Conservation (phyloP, 2,888 invertebrate genomes). For the Hypselothyrea guttata region DNA sequence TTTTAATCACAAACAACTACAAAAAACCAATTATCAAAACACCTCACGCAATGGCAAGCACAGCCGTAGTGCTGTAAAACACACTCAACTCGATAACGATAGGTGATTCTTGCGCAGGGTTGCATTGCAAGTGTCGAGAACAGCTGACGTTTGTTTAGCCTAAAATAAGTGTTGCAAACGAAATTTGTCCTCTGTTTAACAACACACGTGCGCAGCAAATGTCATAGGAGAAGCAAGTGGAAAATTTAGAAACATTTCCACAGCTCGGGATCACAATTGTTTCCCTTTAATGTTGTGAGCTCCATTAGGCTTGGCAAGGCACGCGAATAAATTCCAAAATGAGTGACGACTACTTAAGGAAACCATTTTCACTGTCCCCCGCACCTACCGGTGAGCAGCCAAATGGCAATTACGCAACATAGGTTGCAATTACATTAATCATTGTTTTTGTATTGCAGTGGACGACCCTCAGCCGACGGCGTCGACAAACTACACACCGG, state of each 20-base stretch:
- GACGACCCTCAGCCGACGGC: constrained; percentile 56
- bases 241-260: constrained; percentile 50
- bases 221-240: constrained; percentile 43
- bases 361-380: constrained; percentile 79
- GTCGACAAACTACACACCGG: constrained; percentile 52
- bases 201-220: constrained; percentile 54
- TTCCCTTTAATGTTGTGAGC: constrained; percentile 45
- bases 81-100: constrained; percentile 34
- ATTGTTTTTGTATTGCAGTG: too few species aligned
- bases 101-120: constrained; percentile 5
- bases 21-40: constrained; percentile 45
- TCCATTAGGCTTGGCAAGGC: constrained; percentile 45
- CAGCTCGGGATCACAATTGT: constrained; percentile 42
- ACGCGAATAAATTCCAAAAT: constrained; percentile 69
- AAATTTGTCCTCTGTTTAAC: constrained; percentile 36
- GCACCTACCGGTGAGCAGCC: constrained; percentile 74
- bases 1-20: constrained; percentile 10
- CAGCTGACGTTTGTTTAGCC: constrained; percentile 39
- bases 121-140: neutral
- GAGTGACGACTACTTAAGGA: constrained; percentile 82
- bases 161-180: constrained; percentile 42
- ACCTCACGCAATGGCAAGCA: constrained; percentile 52
- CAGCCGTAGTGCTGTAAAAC: constrained; percentile 46
- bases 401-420: constrained; percentile 70
- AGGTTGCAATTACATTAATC: constrained; percentile 8